Conservation (phyloP, 2,113 vertebrate species). For the Cynocephalus volans region DNA sequence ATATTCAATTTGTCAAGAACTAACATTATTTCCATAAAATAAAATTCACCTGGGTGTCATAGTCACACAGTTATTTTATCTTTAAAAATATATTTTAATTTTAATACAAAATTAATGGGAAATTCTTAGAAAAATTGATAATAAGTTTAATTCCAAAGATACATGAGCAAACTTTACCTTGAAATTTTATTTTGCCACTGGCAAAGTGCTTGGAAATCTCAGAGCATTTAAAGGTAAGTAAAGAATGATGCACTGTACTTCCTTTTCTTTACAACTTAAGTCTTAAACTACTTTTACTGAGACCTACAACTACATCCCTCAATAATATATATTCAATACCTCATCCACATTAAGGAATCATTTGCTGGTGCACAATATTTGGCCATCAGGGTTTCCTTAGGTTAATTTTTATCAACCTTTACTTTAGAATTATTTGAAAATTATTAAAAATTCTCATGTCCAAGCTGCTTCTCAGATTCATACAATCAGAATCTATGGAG, state of each 20-base stretch:
- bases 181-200: not conserved
- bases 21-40: not conserved
- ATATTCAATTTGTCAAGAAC: not conserved
- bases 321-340: not conserved
- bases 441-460: conserved; percentile 6
- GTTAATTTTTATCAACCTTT: not conserved
- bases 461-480: not conserved
- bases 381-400: not conserved
- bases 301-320: not conserved
- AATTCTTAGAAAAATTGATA: not conserved
- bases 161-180: not conserved
- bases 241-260: not conserved
- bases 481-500: not conserved
- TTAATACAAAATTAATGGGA: conserved; percentile 17
- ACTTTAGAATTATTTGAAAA: not conserved
- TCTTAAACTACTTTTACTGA: not conserved
- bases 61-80: not conserved
- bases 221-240: not conserved
- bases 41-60: not conserved
- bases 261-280: not conserved
- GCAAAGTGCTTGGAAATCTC: not conserved
- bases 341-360: not conserved
- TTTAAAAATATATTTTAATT: not conserved
- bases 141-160: not conserved
- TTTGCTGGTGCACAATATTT: not conserved